phyloP scores from a whole-genome alignment of 2,888 invertebrate genomes.

The Yponomeuta cagnagella region DNA sequence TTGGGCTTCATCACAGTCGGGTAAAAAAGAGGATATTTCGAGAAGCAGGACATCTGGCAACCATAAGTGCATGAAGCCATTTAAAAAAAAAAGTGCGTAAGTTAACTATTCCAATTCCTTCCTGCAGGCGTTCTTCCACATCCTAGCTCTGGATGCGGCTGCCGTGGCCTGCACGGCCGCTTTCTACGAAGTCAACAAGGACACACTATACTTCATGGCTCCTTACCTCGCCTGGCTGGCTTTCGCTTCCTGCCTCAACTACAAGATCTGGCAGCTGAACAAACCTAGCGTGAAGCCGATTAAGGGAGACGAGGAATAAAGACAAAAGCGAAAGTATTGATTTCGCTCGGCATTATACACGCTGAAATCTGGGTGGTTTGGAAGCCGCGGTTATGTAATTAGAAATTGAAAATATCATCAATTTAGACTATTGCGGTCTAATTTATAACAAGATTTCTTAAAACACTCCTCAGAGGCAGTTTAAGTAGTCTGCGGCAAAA shows the following conservation, averaged over 20 bases:
- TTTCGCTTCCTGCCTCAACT: conserved; percentile 82
- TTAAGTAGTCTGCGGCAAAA: too few species aligned
- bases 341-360: too few species aligned
- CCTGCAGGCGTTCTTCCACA: conserved; percentile 78
- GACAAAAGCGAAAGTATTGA: neutral
- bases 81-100: too few species aligned
- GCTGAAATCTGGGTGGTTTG: too few species aligned
- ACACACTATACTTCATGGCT: conserved; percentile 80
- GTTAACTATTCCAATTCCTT: neutral
- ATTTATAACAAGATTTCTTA: too few species aligned
- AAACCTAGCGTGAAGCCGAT: conserved; percentile 19
- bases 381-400: too few species aligned
- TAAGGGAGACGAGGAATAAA: conserved; percentile 1
- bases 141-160: conserved; percentile 73
- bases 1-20: neutral
- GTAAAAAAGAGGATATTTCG: too few species aligned
- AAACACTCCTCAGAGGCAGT: too few species aligned
- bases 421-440: too few species aligned
- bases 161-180: conserved; percentile 74
- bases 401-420: too few species aligned
- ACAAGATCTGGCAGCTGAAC: conserved; percentile 73
- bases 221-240: conserved; percentile 86
- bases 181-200: conserved; percentile 78
- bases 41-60: too few species aligned
- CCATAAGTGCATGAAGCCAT: too few species aligned